A percentile compares a stretch with the other conserved stretches of the same genome.
phyloP scores from a whole-genome alignment of 2,888 invertebrate genomes.

The Drosophila buzzatii region DNA sequence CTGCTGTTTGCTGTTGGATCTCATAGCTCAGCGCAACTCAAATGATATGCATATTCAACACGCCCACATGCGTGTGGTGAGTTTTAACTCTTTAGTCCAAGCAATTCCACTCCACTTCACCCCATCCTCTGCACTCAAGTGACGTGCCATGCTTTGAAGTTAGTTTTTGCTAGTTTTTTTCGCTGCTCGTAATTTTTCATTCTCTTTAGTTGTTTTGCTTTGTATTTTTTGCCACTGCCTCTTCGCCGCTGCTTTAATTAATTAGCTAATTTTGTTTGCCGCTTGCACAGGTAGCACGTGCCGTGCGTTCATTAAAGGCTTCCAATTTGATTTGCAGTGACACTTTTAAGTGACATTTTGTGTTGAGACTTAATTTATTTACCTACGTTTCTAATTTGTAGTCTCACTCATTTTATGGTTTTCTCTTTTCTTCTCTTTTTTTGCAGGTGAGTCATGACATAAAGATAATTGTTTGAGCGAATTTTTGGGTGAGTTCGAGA shows the following conservation, averaged over 20 bases:
- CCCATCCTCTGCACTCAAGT: neutral
- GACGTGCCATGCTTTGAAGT: slow-evolving; percentile 20
- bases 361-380: slow-evolving; percentile 51
- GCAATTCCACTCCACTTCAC: neutral
- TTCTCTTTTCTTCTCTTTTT: slow-evolving; percentile 21
- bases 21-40: neutral
- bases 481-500: slow-evolving; percentile 44
- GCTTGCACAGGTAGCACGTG: slow-evolving; percentile 53
- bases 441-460: slow-evolving; percentile 68
- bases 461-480: slow-evolving; percentile 7
- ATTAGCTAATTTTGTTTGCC: slow-evolving; percentile 67
- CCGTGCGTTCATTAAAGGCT: slow-evolving; percentile 43
- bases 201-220: slow-evolving; percentile 14
- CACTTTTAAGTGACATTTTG: slow-evolving; percentile 34
- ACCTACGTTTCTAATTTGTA: slow-evolving; percentile 28
- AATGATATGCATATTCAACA: neutral
- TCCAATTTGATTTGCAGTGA: slow-evolving; percentile 23
- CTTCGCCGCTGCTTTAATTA: slow-evolving; percentile 57
- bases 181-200: slow-evolving; percentile 19
- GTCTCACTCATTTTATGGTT: slow-evolving; percentile 14
- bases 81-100: neutral
- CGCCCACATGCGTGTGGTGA: slow-evolving; percentile 6
- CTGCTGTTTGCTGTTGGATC: neutral
- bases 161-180: slow-evolving; percentile 33
- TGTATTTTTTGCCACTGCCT: slow-evolving; percentile 25